These are phyloP conservation scores for Himalopsyche phryganea DNA, from an alignment of 1,140 invertebrate species.

Conservation along the genomic window DNA sequence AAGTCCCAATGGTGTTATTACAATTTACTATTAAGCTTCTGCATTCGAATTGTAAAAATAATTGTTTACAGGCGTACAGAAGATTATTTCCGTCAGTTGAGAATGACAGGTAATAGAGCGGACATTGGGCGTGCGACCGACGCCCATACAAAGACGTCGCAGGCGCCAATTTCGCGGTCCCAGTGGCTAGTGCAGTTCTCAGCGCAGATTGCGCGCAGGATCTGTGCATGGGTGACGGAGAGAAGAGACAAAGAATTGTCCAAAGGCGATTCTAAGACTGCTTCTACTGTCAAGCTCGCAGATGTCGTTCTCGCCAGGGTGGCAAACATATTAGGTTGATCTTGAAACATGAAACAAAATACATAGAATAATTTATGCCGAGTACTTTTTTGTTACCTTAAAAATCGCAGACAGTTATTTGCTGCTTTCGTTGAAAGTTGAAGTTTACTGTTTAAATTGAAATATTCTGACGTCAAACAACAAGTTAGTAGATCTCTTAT, in stretches of 20 bases:
- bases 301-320: conserved; percentile 48
- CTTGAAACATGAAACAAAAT: too few species aligned
- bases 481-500: too few species aligned
- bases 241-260: neutral
- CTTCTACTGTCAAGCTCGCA: conserved; percentile 38
- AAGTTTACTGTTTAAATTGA: too few species aligned
- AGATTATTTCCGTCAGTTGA: conserved; percentile 43
- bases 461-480: too few species aligned
- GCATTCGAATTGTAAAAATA: too few species aligned
- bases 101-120: conserved; percentile 20
- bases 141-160: conserved; percentile 5
- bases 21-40: too few species aligned
- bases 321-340: conserved; percentile 47
- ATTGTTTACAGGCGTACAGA: conserved; percentile 48
- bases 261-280: neutral
- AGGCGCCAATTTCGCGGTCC: conserved; percentile 36
- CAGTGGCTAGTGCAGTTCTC: conserved; percentile 50
- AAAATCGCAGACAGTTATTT: too few species aligned
- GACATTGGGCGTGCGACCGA: too few species aligned
- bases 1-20: too few species aligned
- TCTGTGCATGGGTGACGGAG: conserved; percentile 45
- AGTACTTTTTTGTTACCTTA: too few species aligned
- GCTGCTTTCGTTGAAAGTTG: too few species aligned
- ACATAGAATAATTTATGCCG: too few species aligned
- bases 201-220: conserved; percentile 47